Evolutionary conservation across 2,888 invertebrate species (phyloP), one percentile per base, ranked within the genome.

Genomic region (Mimachlamys varia): DNA sequence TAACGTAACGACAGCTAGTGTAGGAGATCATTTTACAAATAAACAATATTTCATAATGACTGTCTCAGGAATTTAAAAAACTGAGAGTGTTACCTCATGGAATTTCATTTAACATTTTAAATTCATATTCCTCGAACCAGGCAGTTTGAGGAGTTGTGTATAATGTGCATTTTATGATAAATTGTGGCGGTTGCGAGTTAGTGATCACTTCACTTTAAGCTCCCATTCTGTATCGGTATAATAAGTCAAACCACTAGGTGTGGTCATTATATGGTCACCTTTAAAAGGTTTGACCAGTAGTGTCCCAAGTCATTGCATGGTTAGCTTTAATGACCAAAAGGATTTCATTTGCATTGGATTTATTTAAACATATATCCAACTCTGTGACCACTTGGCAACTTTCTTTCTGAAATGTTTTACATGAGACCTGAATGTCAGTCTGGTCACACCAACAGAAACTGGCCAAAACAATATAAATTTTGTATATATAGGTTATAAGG

Each of bases 1-100:
- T 4, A 62, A 58, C 5, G 15, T 22, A 22, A 22, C n/a, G 19
- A 17, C 22, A 15, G 12, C 22, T 4, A 10, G 22, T 22, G 22
- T 62, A 19, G 62, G 10, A n/a, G 62, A 62, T n/a, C n/a, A 62
- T 62, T 62, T 62, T 62, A 19, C 62, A 76, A 76, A 76, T 76
- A 33, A 76, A 76, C 12, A 76, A 76, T 76, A 33, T 53, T 53
- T 53, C 19, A 44, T 44, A 44, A 44, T 44, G 7, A 44, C 62
- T 22, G 17, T n/a, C n/a, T 62, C 22, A 10, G 22, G 7, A n/a
- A 22, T 62, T 62, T 17, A 62, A 62, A 62, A n/a, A 44, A 3
- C 44, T 44, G 3, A n/a, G n/a, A n/a, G n/a, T n/a, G n/a, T n/a
- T n/a, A n/a, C n/a, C n/a, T n/a, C n/a, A n/a, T n/a, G n/a, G n/a